Conservation (phyloP, 92 coral and sea anemone species). For the Palythoa grandis region DNA sequence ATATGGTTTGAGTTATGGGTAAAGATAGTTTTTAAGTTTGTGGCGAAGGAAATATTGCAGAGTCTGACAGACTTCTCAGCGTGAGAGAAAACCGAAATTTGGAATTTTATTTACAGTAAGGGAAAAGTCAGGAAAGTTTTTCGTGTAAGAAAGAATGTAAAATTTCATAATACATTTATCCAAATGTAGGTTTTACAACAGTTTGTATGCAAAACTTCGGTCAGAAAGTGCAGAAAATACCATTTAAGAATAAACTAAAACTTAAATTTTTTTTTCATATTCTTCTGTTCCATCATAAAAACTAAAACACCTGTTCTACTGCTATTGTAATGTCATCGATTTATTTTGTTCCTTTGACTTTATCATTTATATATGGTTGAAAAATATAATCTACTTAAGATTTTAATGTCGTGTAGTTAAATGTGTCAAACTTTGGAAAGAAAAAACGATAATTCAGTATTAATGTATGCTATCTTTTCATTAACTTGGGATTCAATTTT, state of each 20-base stretch:
- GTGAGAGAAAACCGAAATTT: neutral
- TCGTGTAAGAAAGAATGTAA: neutral
- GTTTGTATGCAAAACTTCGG: conserved; percentile 19
- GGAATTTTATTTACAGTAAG: conserved; percentile 6
- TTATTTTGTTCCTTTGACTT: no score
- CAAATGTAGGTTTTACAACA: conserved; percentile 3
- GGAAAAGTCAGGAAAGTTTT: conserved; percentile 23
- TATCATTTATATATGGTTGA: no score
- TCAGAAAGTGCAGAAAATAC: conserved; percentile 12
- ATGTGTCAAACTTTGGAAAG: no score
- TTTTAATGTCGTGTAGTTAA: no score
- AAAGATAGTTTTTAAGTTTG: neutral
- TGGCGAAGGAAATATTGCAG: conserved; percentile 8
- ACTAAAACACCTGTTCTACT: neutral
- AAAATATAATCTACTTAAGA: no score
- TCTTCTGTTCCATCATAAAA: neutral
- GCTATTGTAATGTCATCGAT: neutral
- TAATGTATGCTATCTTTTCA: no score
- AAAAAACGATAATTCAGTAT: no score
- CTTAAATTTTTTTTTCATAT: no score
- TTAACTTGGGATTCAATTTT: no score
- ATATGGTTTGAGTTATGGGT: conserved; percentile 6
- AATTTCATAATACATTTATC: conserved; percentile 11
- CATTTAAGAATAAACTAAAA: neutral
- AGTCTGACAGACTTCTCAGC: neutral